A percentile compares a stretch with the other conserved stretches of the same genome.
phyloP scores from a whole-genome alignment of 1,140 invertebrate species.

The Meloidogyne chitwoodi region DNA sequence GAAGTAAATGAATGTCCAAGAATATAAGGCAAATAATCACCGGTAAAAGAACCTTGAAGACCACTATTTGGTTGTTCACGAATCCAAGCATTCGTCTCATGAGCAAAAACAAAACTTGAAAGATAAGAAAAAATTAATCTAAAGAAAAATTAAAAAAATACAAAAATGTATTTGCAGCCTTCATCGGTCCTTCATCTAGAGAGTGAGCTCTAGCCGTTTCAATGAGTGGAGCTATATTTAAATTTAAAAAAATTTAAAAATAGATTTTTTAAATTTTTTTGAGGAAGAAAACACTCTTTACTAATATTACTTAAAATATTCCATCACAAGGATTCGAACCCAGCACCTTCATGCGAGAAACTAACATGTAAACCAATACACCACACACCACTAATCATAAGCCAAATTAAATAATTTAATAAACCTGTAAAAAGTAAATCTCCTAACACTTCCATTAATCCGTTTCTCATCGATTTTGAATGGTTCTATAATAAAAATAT shows the following conservation, averaged over 20 bases:
- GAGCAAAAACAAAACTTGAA: slow-evolving; percentile 54
- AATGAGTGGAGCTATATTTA: slow-evolving; percentile 24
- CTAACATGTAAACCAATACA: no score
- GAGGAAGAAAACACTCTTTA: no score
- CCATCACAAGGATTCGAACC: no score
- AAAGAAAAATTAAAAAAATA: slow-evolving; percentile 7
- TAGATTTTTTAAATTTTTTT: neutral
- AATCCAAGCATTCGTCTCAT: slow-evolving; percentile 76
- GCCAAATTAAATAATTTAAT: slow-evolving; percentile 85
- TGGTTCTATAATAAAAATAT: slow-evolving; percentile 63
- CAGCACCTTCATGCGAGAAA: no score
- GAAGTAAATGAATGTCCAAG: slow-evolving; percentile 67
- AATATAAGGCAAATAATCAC: slow-evolving; percentile 85
- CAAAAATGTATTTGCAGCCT: slow-evolving; percentile 31
- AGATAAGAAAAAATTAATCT: neutral
- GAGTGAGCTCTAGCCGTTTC: slow-evolving; percentile 74
- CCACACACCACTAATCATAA: no score
- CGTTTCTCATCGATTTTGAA: slow-evolving; percentile 84
- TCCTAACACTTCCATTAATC: slow-evolving; percentile 80
- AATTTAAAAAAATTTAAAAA: neutral
- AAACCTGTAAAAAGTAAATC: slow-evolving; percentile 84
- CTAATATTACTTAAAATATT: no score
- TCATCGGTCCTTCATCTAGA: slow-evolving; percentile 50
- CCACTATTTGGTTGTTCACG: slow-evolving; percentile 74
- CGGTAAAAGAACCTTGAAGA: slow-evolving; percentile 77